Base-by-base conservation (phyloP, 1,140 invertebrate species). In the Phortica variegata region DNA sequence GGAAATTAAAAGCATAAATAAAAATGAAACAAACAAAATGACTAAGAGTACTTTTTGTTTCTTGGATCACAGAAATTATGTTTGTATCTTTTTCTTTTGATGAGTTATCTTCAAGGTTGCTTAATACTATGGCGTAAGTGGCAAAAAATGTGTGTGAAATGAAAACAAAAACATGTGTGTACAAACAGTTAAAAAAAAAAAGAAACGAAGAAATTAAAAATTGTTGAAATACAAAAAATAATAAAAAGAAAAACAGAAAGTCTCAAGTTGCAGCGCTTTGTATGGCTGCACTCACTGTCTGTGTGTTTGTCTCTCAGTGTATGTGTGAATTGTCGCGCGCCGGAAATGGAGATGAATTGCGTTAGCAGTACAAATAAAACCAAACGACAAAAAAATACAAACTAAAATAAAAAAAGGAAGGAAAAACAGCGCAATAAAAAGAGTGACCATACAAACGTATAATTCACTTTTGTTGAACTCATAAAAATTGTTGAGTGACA, bases 381-480 rank as follows among this genome's bases (percentile, higher is more conserved):
- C 10, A 26, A 26, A 10, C 10, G 23, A 26, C 5, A 26, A 26
- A 26, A 26, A 26, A 26, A 5, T 6, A 26, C 10, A 26, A 26
- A 26, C 23, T 6, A 26, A 26, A 26, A 26, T 6, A 26, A 26
- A 26, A 26, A 26, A 26, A n/a, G n/a, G n/a, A n/a, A n/a, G n/a
- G n/a, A n/a, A n/a, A n/a, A n/a, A n/a, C n/a, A n/a, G n/a, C n/a
- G n/a, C n/a, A n/a, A n/a, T n/a, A 68, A 68, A 68, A 68, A 68
- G 63, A 68, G 63, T 56, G 57, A 51, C 57, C 63, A 7, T 68
- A 56, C 63, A 66, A 63, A 68, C 63, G 57, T 68, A 68, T 68
- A 68, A 68, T 68, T 68, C 63, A 68, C 63, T 68, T 65, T 68
- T 68, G 63, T 68, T 63, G 62, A 63, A 68, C 63, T 68, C 63